These are phyloP conservation scores for Drosophila demipolita DNA, from an alignment of 2,888 invertebrate species.

Conservation along the genomic window DNA sequence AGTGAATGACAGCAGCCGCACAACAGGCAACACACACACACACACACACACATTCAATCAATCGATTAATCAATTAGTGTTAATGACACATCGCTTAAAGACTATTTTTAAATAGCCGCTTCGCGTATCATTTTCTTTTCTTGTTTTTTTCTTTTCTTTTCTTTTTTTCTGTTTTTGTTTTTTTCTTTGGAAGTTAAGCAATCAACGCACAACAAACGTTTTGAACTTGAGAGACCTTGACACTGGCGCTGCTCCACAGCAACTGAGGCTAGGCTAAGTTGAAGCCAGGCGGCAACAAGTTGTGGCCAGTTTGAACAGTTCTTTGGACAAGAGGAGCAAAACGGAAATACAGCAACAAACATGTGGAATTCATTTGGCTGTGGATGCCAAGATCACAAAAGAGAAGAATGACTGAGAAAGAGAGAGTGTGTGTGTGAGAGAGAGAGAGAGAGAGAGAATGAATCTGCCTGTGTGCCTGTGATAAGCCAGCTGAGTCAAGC, in stretches of 20 bases:
- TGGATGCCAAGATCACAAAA: conserved; percentile 63
- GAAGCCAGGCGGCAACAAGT: conserved; percentile 63
- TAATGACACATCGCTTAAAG: conserved; percentile 45
- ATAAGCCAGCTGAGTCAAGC: conserved; percentile 53
- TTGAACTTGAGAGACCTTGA: conserved; percentile 85
- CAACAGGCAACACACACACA: conserved; percentile 2
- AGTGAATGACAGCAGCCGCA: conserved; percentile 6
- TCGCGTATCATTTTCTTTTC: conserved; percentile 31
- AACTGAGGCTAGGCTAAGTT: conserved; percentile 77
- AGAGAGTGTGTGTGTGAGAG: conserved; percentile 15
- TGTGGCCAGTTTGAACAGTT: conserved; percentile 68
- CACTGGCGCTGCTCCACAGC: conserved; percentile 85
- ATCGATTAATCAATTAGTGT: conserved; percentile 48
- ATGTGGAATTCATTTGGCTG: conserved; percentile 62
- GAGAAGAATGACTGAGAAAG: conserved; percentile 15
- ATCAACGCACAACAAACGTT: conserved; percentile 53
- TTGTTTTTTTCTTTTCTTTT: conserved; percentile 10
- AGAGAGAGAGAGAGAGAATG: conserved; percentile 2
- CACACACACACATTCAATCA: conserved; percentile 25
- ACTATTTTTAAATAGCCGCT: conserved; percentile 17
- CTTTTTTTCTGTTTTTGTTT: neutral
- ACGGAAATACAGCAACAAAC: conserved; percentile 56
- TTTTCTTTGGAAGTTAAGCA: conserved; percentile 24
- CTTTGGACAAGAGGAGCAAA: conserved; percentile 76
- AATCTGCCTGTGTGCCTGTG: conserved; percentile 46